These are phyloP conservation scores for Physocephala rufipes DNA, from an alignment of 2,888 invertebrate genomes.

Conservation along the genomic window DNA sequence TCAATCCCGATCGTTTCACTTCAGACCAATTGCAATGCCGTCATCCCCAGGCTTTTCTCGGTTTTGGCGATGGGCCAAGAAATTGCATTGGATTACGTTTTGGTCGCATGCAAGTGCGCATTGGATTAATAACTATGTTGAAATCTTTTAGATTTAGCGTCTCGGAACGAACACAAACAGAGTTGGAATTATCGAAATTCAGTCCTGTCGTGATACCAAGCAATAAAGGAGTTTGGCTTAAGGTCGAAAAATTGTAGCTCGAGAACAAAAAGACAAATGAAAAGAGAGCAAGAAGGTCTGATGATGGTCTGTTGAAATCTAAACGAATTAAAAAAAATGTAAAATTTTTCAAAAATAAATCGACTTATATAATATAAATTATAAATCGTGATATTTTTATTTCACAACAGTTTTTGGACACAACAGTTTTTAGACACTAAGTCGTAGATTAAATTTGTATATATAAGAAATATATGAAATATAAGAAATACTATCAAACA, in stretches of 20 bases:
- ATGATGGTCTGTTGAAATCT: too few relatives aligned
- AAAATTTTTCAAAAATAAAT: too few relatives aligned
- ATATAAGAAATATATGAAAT: too few relatives aligned
- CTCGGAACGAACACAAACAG: conserved; percentile 42
- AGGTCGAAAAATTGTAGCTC: conserved; percentile 28
- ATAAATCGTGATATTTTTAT: too few relatives aligned
- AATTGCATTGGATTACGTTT: conserved; percentile 58
- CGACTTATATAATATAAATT: too few relatives aligned
- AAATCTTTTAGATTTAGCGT: conserved; percentile 48
- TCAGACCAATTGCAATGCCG: conserved; percentile 51
- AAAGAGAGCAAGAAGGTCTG: too few relatives aligned
- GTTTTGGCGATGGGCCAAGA: conserved; percentile 62
- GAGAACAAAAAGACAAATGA: too few relatives aligned
- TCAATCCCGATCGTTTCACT: conserved; percentile 66
- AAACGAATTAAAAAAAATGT: too few relatives aligned
- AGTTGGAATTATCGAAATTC: conserved; percentile 42
- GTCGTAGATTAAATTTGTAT: too few relatives aligned
- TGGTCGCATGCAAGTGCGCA: conserved; percentile 54
- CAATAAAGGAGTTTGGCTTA: conserved; percentile 44
- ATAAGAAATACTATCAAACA: conserved; percentile 32
- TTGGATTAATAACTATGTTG: conserved; percentile 54
- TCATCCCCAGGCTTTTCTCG: conserved; percentile 60
- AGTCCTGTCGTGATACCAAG: conserved; percentile 39
- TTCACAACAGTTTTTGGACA: too few relatives aligned
- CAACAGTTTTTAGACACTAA: too few relatives aligned